Percentiles rank a stretch among this genome's conserved stretches.
Conservation (phyloP, 2,113 vertebrate species). For the Megaceryle maxima region DNA sequence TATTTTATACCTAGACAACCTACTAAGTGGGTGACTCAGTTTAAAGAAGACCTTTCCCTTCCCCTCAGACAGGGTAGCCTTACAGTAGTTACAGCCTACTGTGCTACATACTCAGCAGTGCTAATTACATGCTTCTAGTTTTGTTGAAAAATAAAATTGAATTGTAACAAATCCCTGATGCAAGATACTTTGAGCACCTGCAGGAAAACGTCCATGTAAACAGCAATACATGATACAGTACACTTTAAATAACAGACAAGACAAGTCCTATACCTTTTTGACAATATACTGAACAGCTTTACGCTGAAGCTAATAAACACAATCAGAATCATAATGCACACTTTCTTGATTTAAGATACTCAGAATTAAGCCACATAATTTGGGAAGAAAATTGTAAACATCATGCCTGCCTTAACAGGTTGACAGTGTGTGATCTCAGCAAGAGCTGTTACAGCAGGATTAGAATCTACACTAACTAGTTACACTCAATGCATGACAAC, state of each 20-base stretch:
- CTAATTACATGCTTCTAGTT: constrained; percentile 58
- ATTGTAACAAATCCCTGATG: constrained; percentile 76
- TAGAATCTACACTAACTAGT: background rate
- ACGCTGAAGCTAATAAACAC: constrained; percentile 54
- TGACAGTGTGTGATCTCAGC: constrained; percentile 32
- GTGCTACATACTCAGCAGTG: constrained; percentile 24
- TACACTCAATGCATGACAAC: background rate
- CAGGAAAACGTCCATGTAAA: constrained; percentile 75
- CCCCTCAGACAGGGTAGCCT: background rate
- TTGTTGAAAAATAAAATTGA: constrained; percentile 69
- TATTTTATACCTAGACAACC: background rate
- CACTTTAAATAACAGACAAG: constrained; percentile 72
- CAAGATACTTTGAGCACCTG: constrained; percentile 72
- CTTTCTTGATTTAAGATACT: constrained; percentile 53
- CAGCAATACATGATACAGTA: constrained; percentile 72
- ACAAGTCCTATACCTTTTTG: constrained; percentile 42
- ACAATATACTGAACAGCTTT: constrained; percentile 54
- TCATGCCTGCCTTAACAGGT: constrained; percentile 42
- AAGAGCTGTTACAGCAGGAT: background rate
- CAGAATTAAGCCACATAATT: constrained; percentile 42
- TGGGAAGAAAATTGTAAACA: constrained; percentile 39
- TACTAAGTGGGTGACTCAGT: background rate
- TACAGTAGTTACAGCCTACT: constrained; percentile 46
- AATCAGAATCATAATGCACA: constrained; percentile 49
- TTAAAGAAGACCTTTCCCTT: constrained; percentile 23